Evolutionary conservation across 2,888 invertebrate species (phyloP), one percentile per base, ranked within the genome.

Genomic region (Oasisia sp.): DNA sequence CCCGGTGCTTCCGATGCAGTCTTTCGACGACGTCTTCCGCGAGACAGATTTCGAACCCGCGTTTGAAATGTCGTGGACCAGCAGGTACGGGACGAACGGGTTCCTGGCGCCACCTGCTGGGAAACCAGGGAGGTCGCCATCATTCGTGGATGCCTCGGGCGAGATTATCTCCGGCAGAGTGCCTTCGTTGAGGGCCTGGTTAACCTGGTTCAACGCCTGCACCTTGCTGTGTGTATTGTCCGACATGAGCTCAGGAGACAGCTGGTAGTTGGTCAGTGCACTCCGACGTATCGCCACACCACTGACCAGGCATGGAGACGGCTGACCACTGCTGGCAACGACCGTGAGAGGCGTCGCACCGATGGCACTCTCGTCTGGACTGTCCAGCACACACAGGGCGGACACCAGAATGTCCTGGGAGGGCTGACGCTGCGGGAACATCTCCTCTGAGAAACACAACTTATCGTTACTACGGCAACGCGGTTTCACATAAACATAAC

Each of bases 131-230:
- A 27, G 12, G 19, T 92, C 91, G n/a, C 90, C 27, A 14, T 38
- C 90, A 44, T 89, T 89, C 89, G 45, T n/a, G 50, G 38, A 58
- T 92, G 89, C 45, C 32, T 50, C 38, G 44, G 32, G 91, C 0
- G 92, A 91, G 50, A 90, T 90, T 32, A 92, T 92, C 32, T 89
- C 90, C 7, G 92, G 92, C 38, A 50, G 27, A 1, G 92, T 56
- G 32, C 92, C 91, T 32, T 90, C 92, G 95, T 97, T 97, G 93
- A 97, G 97, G 0, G 97, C 98, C 96, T 97, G 97, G 95, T 98
- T 98, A 93, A 98, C 97, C 95, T 98, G 97, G 95, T 98, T 98
- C 97, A 98, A 97, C 27, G 98, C 97, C 94, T 98, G 97, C 12
- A 98, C 97, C 92, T 95, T 95, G 44, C 91, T 92, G n/a, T 92